phyloP scores from a whole-genome alignment of 1,140 invertebrate genomes.

The Philotrypesis tridentata region DNA sequence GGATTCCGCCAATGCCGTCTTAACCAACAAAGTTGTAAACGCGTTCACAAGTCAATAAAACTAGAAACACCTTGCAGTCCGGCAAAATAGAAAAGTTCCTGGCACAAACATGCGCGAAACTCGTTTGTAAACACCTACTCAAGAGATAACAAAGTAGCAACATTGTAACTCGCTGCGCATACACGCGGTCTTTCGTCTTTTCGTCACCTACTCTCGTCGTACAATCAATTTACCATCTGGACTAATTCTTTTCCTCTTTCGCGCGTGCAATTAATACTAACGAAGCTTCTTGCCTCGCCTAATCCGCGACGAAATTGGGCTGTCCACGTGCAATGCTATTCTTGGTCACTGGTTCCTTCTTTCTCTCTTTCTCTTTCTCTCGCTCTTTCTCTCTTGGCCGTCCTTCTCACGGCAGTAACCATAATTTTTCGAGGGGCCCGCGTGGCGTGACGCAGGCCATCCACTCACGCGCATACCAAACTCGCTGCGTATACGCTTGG shows the following conservation, averaged over 20 bases:
- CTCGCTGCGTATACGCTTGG: conserved; percentile 29
- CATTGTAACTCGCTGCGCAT: not conserved
- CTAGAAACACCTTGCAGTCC: not conserved
- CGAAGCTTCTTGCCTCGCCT: conserved; percentile 14
- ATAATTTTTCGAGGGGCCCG: conserved; percentile 64
- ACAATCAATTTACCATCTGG: conserved; percentile 21
- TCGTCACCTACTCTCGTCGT: not conserved
- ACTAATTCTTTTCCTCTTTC: conserved; percentile 10
- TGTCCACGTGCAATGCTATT: conserved; percentile 68
- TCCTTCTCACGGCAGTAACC: conserved; percentile 65
- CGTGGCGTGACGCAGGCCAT: conserved; percentile 69
- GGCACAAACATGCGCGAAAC: not conserved
- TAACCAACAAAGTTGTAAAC: not conserved
- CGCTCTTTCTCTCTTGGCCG: conserved; percentile 52
- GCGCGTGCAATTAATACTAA: conserved; percentile 36
- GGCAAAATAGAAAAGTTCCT: conserved; percentile 21
- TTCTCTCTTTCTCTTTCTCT: not conserved
- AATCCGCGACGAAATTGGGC: conserved; percentile 63
- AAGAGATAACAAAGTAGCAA: conserved; percentile 6
- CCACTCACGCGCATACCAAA: conserved; percentile 67
- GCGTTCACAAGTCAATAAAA: not conserved
- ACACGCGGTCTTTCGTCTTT: not conserved
- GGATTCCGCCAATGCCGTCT: not conserved
- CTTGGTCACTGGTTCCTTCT: conserved; percentile 59
- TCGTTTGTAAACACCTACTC: not conserved